A percentile compares a stretch with the other conserved stretches of the same genome.
Evolutionary conservation across 1,140 invertebrate species (phyloP).

Genomic region (Cherax destructor): DNA sequence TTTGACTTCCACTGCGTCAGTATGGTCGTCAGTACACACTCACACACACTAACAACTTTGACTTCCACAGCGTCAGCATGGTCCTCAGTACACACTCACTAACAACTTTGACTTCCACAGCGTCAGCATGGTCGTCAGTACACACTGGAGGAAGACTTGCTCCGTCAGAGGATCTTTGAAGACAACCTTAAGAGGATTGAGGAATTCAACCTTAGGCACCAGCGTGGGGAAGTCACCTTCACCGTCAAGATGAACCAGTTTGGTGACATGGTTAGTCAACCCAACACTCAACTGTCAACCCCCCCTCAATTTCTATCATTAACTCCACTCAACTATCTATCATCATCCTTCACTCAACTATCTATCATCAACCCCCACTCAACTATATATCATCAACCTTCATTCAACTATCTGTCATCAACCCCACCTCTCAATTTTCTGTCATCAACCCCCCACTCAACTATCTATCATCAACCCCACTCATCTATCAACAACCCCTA

Average conservation of each 20-base stretch:
- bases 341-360: too few relatives aligned
- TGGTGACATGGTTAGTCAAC: slow-evolving; percentile 42
- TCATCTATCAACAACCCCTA: too few relatives aligned
- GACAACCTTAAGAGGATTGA: slow-evolving; percentile 27
- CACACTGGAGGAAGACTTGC: background rate
- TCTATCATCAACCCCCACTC: too few relatives aligned
- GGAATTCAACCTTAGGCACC: slow-evolving; percentile 26
- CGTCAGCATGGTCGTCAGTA: background rate
- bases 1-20: background rate
- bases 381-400: too few relatives aligned
- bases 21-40: background rate
- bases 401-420: too few relatives aligned
- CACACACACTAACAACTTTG: background rate
- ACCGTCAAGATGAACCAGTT: slow-evolving; percentile 33
- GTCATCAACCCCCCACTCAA: too few relatives aligned
- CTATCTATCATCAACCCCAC: too few relatives aligned
- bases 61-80: background rate
- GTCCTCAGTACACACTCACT: background rate
- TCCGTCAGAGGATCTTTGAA: slow-evolving; percentile 8
- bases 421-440: too few relatives aligned
- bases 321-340: too few relatives aligned
- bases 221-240: slow-evolving; percentile 30
- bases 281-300: too few relatives aligned
- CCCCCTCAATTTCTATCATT: too few relatives aligned
- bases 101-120: background rate